Base-by-base conservation (phyloP, 2,888 invertebrate species). In the Kuschelorhynchus macadamiae region DNA sequence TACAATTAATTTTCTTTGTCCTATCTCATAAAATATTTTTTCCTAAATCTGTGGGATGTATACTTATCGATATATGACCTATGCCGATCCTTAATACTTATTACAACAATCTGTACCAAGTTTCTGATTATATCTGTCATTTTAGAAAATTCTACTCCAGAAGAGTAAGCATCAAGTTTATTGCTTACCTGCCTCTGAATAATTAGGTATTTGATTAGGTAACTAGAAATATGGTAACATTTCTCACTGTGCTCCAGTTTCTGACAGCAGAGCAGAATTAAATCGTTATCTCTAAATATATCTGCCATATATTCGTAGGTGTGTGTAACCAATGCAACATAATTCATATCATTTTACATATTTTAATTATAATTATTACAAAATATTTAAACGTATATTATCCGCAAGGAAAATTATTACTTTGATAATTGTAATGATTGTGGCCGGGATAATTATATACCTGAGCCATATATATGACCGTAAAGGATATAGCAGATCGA, bases 371-470 rank as follows among this genome's bases (percentile, higher is more conserved):
- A 66, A 66, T 66, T 60, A 66, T 66, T 66, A 60, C 66, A 60
- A 66, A 66, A 66, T 60, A 57, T 52, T 53, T 53, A 62, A 52
- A 52, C 61, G 61, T 49, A 21, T 64, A 64, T 50, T 65, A 52
- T 30, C 33, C 52, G 49, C 36, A 53, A 30, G 36, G 53, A 53
- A 53, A 66, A 59, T 59, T 59, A 66, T 66, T 60, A 39, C 60
- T 66, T 66, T 60, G 66, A 66, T 66, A 66, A 66, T 66, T 66
- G 59, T 66, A 60, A 53, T 60, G 66, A 66, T 66, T 66, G 59
- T 60, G 42, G 41, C 39, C 46, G 11, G 33, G 21, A 20, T 65
- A 52, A 64, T 56, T 64, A 56, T 61, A 60, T 49, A 49, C 49
- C 36, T 47, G 3, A 32, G 32, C 32, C 2, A 50, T 50, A 12